Base-by-base conservation (phyloP, 2,113 vertebrate genomes). In the Catagonus wagneri region DNA sequence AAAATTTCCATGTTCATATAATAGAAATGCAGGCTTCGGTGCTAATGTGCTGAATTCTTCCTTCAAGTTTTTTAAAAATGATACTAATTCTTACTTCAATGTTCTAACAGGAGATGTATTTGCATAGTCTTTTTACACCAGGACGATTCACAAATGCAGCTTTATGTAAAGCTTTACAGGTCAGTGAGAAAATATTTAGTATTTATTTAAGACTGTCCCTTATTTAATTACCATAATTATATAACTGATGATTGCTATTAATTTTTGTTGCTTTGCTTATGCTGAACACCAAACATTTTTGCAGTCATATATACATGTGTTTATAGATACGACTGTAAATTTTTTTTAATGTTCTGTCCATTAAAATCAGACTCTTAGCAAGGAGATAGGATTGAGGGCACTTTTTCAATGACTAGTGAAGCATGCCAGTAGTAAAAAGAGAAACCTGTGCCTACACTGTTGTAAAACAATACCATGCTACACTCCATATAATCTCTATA, bases 131-230 rank as follows among this genome's bases (percentile, higher is more conserved):
- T 12, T 99, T 99, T 97, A 99, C 97, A 50, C 99, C 99, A 0
- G 98, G 99, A 11, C 98, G 93, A 2, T 99, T 99, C 97, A 98
- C 98, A 6, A 98, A 98, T 27, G 98, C 99, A 8, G 99, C 99
- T 65, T 98, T 99, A 36, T 98, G 99, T 80, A 99, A 99, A 98
- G 99, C 99, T 60, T 97, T 99, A 69, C 99, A 99, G 99, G 99
- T 99, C 20, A 95, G 97, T 32, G 74, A 74, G 84, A 58, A 85
- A 72, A 58, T 34, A 0, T 25, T 69, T 89, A 56, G n/a, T 88
- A 17, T 80, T 93, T 61, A 66, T 78, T 63, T 84, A 61, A 87
- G 50, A 75, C 29, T 60, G 4, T 87, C 20, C 36, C 60, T 78
- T 65, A 27, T 23, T 89, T 85, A 81, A 36, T 87, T 81, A 44